A percentile compares a stretch with the other conserved stretches of the same genome.
phyloP scores from a whole-genome alignment of 1,140 invertebrate genomes.

The Diorhabda carinulata region DNA sequence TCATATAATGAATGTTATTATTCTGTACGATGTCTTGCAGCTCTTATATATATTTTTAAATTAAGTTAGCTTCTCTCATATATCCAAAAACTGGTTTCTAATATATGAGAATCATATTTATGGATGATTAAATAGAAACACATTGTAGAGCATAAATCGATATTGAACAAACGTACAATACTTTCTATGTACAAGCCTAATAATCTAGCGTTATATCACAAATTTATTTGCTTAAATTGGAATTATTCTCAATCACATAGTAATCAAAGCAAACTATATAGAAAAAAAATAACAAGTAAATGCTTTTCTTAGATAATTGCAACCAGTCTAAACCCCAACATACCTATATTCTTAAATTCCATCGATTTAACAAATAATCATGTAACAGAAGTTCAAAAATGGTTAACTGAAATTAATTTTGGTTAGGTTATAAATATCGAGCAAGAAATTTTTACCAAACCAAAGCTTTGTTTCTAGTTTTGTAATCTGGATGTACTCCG shows the following conservation, averaged over 20 bases:
- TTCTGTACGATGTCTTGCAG: no score
- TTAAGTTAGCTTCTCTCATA: no score
- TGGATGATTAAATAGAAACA: background rate
- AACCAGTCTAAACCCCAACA: background rate
- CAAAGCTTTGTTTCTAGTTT: no score
- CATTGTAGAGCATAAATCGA: conserved; percentile 19
- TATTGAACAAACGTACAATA: conserved; percentile 27
- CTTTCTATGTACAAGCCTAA: conserved; percentile 31
- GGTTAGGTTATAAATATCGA: no score
- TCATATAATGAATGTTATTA: no score
- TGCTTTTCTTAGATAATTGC: conserved; percentile 18
- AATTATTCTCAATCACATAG: conserved; percentile 41
- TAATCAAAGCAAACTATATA: conserved; percentile 39
- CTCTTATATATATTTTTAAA: no score
- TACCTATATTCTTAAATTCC: no score
- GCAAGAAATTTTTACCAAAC: no score
- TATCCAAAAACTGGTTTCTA: background rate
- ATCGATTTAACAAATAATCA: no score
- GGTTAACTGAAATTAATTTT: no score
- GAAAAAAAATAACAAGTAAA: conserved; percentile 36
- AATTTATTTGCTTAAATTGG: conserved; percentile 41
- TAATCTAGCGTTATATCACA: conserved; percentile 38
- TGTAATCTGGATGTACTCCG: no score
- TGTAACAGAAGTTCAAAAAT: no score
- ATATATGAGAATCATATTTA: conserved; percentile 9